These are phyloP conservation scores for Hycleus cichorii DNA, from an alignment of 1,140 invertebrate species.

Conservation along the genomic window DNA sequence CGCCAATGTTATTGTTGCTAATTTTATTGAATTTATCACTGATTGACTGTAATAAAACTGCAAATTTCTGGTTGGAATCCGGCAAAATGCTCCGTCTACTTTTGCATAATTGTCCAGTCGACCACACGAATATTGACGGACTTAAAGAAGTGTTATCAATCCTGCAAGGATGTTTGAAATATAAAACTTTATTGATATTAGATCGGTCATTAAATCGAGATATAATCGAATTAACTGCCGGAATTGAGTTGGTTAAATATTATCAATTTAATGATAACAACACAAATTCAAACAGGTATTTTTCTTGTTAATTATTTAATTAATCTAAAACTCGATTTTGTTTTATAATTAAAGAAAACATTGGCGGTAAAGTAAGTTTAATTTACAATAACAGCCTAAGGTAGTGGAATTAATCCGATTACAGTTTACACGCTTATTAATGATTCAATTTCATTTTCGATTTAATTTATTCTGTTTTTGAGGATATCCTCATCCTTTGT, in stretches of 20 bases:
- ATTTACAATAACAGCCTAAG: no score
- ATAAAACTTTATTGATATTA: conserved; percentile 17
- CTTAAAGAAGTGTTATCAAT: conserved; percentile 6
- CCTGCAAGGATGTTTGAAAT: conserved; percentile 20
- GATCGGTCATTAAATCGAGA: conserved; percentile 22
- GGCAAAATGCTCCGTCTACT: conserved; percentile 9
- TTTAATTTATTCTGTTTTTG: no score
- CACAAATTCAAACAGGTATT: conserved; percentile 5
- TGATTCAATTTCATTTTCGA: no score
- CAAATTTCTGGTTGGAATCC: conserved; percentile 4
- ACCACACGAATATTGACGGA: background rate
- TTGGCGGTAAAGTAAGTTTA: no score
- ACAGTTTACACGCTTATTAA: no score
- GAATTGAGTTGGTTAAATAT: conserved; percentile 15
- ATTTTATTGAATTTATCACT: no score
- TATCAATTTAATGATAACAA: conserved; percentile 3
- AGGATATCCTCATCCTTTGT: no score
- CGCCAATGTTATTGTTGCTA: background rate
- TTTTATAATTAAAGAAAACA: no score
- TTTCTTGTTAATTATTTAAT: background rate
- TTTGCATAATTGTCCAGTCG: conserved; percentile 5
- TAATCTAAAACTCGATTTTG: no score
- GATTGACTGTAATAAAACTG: background rate
- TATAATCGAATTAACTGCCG: conserved; percentile 17
- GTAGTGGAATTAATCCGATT: no score